These are phyloP conservation scores for Magallana nippona DNA, from an alignment of 2,888 invertebrate species.

Conservation along the genomic window DNA sequence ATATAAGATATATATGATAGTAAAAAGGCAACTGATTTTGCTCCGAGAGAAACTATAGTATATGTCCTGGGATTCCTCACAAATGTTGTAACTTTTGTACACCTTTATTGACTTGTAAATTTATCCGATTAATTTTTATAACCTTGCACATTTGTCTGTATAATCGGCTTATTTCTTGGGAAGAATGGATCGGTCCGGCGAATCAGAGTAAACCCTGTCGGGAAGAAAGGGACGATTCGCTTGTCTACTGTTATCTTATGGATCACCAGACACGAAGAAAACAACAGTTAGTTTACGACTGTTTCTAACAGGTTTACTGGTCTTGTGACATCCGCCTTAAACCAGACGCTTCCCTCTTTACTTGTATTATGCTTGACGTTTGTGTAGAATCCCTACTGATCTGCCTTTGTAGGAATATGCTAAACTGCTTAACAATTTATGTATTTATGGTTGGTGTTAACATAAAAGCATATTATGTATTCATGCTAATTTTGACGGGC, in stretches of 20 bases:
- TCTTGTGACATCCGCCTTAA: neutral
- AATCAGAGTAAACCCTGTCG: neutral
- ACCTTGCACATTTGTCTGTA: slow-evolving; percentile 9
- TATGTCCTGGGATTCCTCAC: neutral
- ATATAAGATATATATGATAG: too few relatives aligned
- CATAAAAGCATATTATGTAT: slow-evolving; percentile 43
- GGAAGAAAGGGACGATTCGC: slow-evolving; percentile 11
- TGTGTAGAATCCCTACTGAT: slow-evolving; percentile 21
- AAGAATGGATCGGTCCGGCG: neutral
- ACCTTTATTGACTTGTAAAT: slow-evolving; percentile 13
- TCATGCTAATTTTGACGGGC: slow-evolving; percentile 38
- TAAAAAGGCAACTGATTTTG: neutral
- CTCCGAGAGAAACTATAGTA: too few relatives aligned
- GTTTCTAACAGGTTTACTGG: slow-evolving; percentile 12
- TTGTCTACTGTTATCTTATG: neutral
- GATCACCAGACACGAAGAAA: slow-evolving; percentile 16
- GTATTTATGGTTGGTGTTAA: slow-evolving; percentile 32
- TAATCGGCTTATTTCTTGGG: neutral
- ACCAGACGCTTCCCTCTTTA: slow-evolving; percentile 1
- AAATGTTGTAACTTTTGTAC: neutral
- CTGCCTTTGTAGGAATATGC: slow-evolving; percentile 22
- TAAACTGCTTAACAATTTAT: slow-evolving; percentile 35
- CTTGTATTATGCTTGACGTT: slow-evolving; percentile 10
- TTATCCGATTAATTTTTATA: slow-evolving; percentile 30
- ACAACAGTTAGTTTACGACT: slow-evolving; percentile 17